phyloP scores from a whole-genome alignment of 2,113 vertebrate genomes.

The Leptobrachium ailaonicum region DNA sequence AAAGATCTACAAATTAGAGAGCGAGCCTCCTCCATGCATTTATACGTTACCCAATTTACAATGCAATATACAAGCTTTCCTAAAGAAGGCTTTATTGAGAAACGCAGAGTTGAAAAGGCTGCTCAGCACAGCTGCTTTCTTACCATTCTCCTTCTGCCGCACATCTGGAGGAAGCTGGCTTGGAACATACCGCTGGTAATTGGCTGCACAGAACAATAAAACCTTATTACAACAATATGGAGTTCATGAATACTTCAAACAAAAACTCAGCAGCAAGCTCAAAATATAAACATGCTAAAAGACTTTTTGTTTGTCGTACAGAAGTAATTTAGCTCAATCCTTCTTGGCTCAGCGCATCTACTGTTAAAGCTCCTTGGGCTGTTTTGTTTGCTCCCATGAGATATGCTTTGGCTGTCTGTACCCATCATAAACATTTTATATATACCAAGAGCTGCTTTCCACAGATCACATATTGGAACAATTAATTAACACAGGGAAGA shows the following conservation, averaged over 20 bases:
- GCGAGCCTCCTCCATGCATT: neutral
- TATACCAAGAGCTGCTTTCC: constrained; percentile 52
- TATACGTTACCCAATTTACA: neutral
- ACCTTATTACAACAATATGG: constrained; percentile 65
- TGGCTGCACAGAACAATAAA: constrained; percentile 70
- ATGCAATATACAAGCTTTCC: neutral
- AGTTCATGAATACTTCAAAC: constrained; percentile 66
- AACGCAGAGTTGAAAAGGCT: constrained; percentile 58
- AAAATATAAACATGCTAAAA: constrained; percentile 55
- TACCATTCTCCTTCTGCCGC: constrained; percentile 65
- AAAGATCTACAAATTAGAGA: neutral
- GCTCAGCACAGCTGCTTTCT: constrained; percentile 65
- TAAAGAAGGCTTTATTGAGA: constrained; percentile 48
- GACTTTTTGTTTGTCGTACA: constrained; percentile 55
- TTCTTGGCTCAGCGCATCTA: constrained; percentile 46
- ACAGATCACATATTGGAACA: constrained; percentile 50
- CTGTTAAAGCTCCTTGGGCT: constrained; percentile 32
- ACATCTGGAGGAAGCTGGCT: constrained; percentile 73
- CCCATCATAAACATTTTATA: constrained; percentile 54
- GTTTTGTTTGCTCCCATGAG: constrained; percentile 44
- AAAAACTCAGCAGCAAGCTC: constrained; percentile 55
- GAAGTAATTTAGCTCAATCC: constrained; percentile 47
- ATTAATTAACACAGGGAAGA: constrained; percentile 37
- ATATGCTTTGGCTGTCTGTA: constrained; percentile 50
- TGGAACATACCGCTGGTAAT: constrained; percentile 67